A percentile compares a stretch with the other conserved stretches of the same genome.
These are phyloP conservation scores for Aphelinus atriplicis DNA, from an alignment of 1,140 invertebrate genomes.

Conservation along the genomic window DNA sequence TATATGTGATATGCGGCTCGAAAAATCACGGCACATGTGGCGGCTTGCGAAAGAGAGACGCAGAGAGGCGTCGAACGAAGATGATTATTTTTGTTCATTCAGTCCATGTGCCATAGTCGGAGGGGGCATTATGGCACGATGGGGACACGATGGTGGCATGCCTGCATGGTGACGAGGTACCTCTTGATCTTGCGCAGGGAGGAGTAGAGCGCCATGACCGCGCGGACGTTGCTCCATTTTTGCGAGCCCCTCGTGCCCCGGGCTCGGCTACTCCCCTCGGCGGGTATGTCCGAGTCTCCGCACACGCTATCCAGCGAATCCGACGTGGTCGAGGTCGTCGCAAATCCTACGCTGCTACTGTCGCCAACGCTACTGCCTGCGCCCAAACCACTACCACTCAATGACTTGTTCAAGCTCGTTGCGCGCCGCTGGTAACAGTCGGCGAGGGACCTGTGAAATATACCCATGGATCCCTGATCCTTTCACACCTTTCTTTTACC, in stretches of 20 bases:
- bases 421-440: constrained; percentile 45
- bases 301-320: constrained; percentile 58
- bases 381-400: constrained; percentile 42
- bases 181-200: constrained; percentile 88
- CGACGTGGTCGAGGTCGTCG: constrained; percentile 52
- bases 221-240: constrained; percentile 85
- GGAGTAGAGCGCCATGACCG: constrained; percentile 87
- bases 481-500: constrained; percentile 32
- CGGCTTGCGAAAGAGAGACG: neutral
- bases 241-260: constrained; percentile 73
- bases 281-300: constrained; percentile 49
- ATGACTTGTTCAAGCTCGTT: constrained; percentile 49
- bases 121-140: too few relatives aligned
- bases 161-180: constrained; percentile 61
- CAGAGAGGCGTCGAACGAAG: neutral
- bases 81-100: too few relatives aligned
- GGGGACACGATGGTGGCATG: too few relatives aligned
- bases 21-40: too few relatives aligned
- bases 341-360: constrained; percentile 24
- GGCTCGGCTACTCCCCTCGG: constrained; percentile 47
- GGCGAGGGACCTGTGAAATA: constrained; percentile 58
- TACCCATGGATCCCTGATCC: constrained; percentile 44
- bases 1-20: too few relatives aligned
- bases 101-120: too few relatives aligned
- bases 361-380: constrained; percentile 27